Conservation (phyloP, 2,888 invertebrate species). For the Merodon equestris region DNA sequence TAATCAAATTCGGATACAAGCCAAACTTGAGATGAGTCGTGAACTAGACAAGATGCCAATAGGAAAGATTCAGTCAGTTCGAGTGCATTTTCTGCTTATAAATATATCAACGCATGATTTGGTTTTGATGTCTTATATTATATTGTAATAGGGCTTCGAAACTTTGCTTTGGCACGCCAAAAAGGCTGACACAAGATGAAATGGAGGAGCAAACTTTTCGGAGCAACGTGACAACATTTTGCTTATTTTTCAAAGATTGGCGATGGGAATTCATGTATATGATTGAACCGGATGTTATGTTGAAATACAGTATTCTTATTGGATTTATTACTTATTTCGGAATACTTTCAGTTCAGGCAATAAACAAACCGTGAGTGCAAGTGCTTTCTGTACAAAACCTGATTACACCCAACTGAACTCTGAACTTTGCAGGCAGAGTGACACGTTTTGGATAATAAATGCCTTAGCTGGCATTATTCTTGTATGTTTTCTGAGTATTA, state of each 20-base stretch:
- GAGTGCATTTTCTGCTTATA: not conserved
- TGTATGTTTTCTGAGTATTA: conserved; percentile 83
- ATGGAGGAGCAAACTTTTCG: conserved; percentile 77
- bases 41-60: conserved; percentile 92
- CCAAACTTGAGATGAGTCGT: conserved; percentile 86
- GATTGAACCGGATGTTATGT: conserved; percentile 88
- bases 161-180: conserved; percentile 74
- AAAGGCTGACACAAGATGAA: conserved; percentile 76
- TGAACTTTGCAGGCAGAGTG: conserved; percentile 70
- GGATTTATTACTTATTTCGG: conserved; percentile 82
- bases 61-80: conserved; percentile 85
- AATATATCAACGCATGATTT: too few relatives aligned
- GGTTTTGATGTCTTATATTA: not conserved
- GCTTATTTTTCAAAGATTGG: conserved; percentile 83
- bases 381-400: not conserved
- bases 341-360: conserved; percentile 82
- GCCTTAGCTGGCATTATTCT: conserved; percentile 79
- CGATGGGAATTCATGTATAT: conserved; percentile 87
- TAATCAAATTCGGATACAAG: conserved; percentile 78
- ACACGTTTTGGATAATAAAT: conserved; percentile 80
- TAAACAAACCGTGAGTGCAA: conserved; percentile 79
- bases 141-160: conserved; percentile 72
- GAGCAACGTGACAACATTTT: conserved; percentile 79
- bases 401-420: not conserved
- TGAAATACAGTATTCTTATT: conserved; percentile 88